Evolutionary conservation across 2,797 vertebrate genomes (phyloP).

Genomic region (Hippopotamyrus pictus): DNA sequence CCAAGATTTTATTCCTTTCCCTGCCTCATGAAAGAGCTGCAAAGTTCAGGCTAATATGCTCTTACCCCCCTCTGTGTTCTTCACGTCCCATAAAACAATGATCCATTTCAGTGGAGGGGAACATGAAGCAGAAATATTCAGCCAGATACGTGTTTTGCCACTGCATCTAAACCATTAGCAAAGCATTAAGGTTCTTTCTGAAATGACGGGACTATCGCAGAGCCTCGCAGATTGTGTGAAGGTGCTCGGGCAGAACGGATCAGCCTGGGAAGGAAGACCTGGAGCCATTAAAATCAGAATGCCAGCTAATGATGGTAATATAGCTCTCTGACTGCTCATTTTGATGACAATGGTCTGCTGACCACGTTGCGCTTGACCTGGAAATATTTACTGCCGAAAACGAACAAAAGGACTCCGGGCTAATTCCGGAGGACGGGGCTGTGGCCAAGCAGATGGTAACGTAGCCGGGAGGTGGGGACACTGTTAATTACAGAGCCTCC

Average conservation of each 20-base stretch:
- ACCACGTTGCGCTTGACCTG: background rate
- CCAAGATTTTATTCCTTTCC: background rate
- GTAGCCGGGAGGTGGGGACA: background rate
- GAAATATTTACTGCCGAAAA: background rate
- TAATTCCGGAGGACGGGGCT: background rate
- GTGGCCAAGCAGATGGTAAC: background rate
- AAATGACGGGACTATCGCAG: background rate
- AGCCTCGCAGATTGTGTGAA: background rate
- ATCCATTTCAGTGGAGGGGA: background rate
- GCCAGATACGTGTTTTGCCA: background rate
- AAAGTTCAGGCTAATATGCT: background rate
- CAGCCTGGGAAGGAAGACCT: background rate
- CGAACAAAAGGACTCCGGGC: background rate
- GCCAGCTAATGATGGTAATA: background rate
- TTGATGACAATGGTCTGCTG: background rate
- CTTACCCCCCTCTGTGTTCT: background rate
- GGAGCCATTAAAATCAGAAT: background rate
- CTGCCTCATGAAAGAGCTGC: background rate
- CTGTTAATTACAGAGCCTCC: background rate
- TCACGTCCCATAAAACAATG: background rate
- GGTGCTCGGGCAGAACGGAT: background rate
- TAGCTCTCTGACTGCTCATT: background rate
- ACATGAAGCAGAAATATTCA: background rate
- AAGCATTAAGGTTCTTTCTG: background rate
- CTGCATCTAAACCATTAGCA: background rate